Base-by-base conservation (phyloP, 2,888 invertebrate species). In the Acronicta alni region DNA sequence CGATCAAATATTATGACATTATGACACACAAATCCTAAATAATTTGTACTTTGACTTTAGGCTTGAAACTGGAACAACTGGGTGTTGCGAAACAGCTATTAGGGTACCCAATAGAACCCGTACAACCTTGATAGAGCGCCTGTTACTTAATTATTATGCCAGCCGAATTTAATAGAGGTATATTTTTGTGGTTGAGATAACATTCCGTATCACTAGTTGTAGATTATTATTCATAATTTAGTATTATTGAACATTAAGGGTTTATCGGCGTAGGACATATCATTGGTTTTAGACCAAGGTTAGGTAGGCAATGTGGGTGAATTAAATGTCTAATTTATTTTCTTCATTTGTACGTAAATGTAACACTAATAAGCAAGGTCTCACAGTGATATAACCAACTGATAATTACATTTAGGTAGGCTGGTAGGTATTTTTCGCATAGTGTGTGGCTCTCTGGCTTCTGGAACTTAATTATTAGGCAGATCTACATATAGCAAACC, bases 131-230 rank as follows among this genome's bases (percentile, higher is more conserved):
- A 87, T 84, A 68, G 26, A 82, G 80, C 79, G 92, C 92, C 93
- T 86, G 93, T 93, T 93, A 93, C 93, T 94, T 93, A 93, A 93
- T 93, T 94, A 94, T 90, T 90, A 92, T 94, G 90, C 93, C 72
- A 89, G 89, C 93, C 93, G 85, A 94, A 93, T 89, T 89, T 89
- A 88, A 87, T 87, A 67, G 76, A 67, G 65, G 75, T 79, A 81
- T 83, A 88, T 88, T 89, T 89, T 90, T 89, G 87, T 84, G 74
- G 72, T 65, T 45, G 67, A 75, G 67, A 74, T 77, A 81, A 70
- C 63, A 67, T 76, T 77, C 61, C 69, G 58, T 59, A 67, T 73
- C 66, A 63, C 54, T 66, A 60, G 71, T 45, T 53, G 53, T 39
- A 72, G 51, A 58, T 55, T 57, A 65, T 62, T 66, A 76, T 75